Evolutionary conservation across 2,888 invertebrate species (phyloP).

Genomic region (Slavum lentiscoides): DNA sequence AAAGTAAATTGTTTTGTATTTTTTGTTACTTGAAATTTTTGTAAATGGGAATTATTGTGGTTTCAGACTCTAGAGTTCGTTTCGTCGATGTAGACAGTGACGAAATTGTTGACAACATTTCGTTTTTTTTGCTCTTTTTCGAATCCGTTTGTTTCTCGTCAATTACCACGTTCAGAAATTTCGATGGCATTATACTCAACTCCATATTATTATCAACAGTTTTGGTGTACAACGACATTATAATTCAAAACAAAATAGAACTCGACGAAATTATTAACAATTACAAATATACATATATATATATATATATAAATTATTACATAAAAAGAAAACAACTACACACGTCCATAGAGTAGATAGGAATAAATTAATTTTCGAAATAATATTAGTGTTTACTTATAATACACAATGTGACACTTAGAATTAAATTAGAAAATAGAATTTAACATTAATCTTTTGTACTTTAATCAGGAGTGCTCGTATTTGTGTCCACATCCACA

Average conservation of each 20-base stretch:
- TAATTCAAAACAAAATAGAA: background rate
- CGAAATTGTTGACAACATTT: background rate
- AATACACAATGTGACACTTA: background rate
- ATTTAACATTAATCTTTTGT: conserved; percentile 48
- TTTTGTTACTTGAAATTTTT: conserved; percentile 27
- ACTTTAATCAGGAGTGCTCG: conserved; percentile 47
- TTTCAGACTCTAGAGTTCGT: conserved; percentile 32
- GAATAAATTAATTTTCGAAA: background rate
- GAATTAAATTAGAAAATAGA: conserved; percentile 8
- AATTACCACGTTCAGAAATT: conserved; percentile 56
- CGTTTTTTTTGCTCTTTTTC: conserved; percentile 21
- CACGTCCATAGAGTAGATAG: background rate
- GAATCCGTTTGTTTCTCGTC: conserved; percentile 54
- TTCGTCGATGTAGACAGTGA: conserved; percentile 31
- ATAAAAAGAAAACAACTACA: background rate
- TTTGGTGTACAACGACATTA: conserved; percentile 3
- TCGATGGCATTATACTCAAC: conserved; percentile 55
- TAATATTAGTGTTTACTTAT: background rate
- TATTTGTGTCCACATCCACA: conserved; percentile 51
- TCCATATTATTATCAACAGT: conserved; percentile 35
- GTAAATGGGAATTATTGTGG: conserved; percentile 41
- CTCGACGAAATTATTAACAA: background rate
- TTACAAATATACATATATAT: background rate
- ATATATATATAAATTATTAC: background rate
- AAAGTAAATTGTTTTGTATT: background rate